Percentiles rank a stretch among this genome's conserved stretches.
Conservation (phyloP, 53 echinoderm and acorn worm species). For the Arbacia lixula region DNA sequence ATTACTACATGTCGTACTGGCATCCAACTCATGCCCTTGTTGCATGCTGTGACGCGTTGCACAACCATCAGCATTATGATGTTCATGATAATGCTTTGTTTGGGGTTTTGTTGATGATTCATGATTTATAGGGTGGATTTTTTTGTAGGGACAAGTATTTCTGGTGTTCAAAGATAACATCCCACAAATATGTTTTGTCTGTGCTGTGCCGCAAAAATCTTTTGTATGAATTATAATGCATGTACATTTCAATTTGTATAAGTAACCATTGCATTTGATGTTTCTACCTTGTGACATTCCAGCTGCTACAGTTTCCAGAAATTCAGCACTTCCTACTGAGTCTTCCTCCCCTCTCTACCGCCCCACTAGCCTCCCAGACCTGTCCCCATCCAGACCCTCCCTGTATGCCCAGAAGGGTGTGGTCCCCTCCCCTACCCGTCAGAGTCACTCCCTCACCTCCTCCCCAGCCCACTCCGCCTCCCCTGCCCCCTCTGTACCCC, state of each 20-base stretch:
- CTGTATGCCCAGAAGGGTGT: too few species aligned
- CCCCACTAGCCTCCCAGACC: slow-evolving; percentile 38
- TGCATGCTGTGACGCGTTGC: too few species aligned
- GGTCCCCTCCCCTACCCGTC: background rate
- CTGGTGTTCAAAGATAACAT: background rate
- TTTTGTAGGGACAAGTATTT: too few species aligned
- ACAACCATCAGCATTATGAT: too few species aligned
- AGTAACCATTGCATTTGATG: background rate
- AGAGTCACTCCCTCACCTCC: background rate
- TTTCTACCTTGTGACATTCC: too few species aligned
- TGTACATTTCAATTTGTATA: background rate
- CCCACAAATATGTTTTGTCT: background rate
- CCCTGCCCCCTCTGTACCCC: background rate
- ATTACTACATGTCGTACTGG: too few species aligned
- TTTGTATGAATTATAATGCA: background rate
- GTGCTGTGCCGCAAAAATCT: background rate
- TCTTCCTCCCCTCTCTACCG: slow-evolving; percentile 7
- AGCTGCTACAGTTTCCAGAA: slow-evolving; percentile 19
- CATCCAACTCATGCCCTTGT: too few species aligned
- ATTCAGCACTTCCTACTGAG: background rate
- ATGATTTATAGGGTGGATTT: too few species aligned
- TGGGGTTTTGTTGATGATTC: too few species aligned
- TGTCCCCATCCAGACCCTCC: slow-evolving; percentile 1
- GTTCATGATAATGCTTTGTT: too few species aligned
- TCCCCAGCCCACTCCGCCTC: slow-evolving; percentile 19